Percentiles rank a stretch among this genome's conserved stretches.
Conservation (phyloP, 2,888 invertebrate genomes). For the Drosophila eohydei region DNA sequence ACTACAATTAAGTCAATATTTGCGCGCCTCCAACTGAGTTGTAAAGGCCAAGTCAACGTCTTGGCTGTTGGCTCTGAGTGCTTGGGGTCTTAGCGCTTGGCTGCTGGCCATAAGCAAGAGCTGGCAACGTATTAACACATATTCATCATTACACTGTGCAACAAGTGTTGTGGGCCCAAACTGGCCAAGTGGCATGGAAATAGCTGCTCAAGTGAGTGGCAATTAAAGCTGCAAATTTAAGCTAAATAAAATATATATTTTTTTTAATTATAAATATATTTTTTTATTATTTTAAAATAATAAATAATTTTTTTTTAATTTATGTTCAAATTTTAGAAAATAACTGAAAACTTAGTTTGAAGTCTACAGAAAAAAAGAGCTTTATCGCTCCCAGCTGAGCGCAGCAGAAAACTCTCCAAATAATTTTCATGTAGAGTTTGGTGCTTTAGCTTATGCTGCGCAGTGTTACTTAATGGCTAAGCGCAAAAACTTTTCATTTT, state of each 20-base stretch:
- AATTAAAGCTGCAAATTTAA: neutral
- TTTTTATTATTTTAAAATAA: neutral
- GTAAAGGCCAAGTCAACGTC: slow-evolving; percentile 45
- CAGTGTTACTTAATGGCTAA: slow-evolving; percentile 44
- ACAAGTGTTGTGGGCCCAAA: slow-evolving; percentile 4
- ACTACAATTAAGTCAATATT: slow-evolving; percentile 64
- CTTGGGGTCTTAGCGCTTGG: slow-evolving; percentile 23
- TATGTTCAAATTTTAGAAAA: no score
- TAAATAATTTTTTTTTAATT: no score
- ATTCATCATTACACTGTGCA: slow-evolving; percentile 51
- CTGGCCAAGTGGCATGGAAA: no score
- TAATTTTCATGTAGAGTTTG: neutral
- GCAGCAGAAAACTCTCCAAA: neutral
- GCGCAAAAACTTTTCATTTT: slow-evolving; percentile 47
- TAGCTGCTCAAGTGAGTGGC: neutral
- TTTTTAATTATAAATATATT: neutral
- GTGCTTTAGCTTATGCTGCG: neutral
- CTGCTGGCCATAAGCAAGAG: slow-evolving; percentile 35
- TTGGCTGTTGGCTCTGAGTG: slow-evolving; percentile 11
- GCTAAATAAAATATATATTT: neutral
- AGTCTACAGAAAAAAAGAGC: no score
- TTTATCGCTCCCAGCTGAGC: neutral
- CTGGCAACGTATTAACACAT: slow-evolving; percentile 64
- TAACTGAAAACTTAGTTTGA: no score
- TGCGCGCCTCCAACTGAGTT: slow-evolving; percentile 57